Evolutionary conservation across 2,113 vertebrate species (phyloP).

Genomic region (Prionailurus viverrinus): DNA sequence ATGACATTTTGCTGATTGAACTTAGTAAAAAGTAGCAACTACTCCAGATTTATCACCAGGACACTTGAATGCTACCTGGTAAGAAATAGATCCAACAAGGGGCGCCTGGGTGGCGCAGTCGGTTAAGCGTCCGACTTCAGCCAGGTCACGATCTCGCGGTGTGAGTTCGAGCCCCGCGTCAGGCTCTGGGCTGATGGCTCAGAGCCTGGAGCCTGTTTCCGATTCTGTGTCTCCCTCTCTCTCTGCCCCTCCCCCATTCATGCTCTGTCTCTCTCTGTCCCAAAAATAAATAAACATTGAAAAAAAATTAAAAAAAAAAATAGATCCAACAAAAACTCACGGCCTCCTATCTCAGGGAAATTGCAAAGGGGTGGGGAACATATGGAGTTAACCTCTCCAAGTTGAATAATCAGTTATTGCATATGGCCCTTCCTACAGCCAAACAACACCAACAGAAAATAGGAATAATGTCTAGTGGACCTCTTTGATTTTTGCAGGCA

Average conservation of each 20-base stretch:
- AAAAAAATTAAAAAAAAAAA: background rate
- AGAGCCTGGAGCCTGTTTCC: too few species aligned
- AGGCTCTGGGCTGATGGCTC: too few species aligned
- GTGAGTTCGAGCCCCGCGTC: too few species aligned
- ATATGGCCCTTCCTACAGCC: background rate
- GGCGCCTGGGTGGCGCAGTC: too few species aligned
- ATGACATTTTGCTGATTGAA: background rate
- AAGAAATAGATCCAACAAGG: background rate
- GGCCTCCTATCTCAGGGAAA: background rate
- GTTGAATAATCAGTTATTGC: background rate
- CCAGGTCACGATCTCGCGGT: too few species aligned
- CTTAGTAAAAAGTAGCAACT: background rate
- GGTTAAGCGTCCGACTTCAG: too few species aligned
- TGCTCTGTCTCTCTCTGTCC: too few species aligned
- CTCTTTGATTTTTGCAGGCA: background rate
- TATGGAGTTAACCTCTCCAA: background rate
- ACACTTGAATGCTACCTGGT: background rate
- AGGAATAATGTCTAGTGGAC: background rate
- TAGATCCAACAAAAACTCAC: background rate
- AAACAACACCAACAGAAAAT: background rate
- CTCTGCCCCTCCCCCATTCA: too few species aligned
- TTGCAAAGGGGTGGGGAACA: background rate
- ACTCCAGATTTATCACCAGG: background rate
- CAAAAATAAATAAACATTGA: too few species aligned
- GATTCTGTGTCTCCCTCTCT: too few species aligned